Conservation (phyloP, 2,888 invertebrate genomes). For the Odontomyia ornata region DNA sequence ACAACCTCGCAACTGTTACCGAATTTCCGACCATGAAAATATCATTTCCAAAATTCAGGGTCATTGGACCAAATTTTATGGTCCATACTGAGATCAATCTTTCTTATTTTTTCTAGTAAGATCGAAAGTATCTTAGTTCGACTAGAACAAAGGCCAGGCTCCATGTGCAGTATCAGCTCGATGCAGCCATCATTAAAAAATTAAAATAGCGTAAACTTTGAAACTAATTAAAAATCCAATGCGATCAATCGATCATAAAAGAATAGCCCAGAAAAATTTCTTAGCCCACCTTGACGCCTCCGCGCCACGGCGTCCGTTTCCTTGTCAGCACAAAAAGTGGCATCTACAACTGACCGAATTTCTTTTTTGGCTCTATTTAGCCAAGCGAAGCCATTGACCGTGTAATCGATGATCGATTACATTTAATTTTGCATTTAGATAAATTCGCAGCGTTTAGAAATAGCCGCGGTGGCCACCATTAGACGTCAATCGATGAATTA, state of each 20-base stretch:
- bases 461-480: not conserved
- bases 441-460: not conserved
- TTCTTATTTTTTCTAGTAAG: too few relatives aligned
- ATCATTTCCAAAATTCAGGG: too few relatives aligned
- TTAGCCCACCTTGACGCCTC: too few relatives aligned
- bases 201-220: not conserved
- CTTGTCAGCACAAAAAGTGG: constrained; percentile 24
- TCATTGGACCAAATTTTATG: too few relatives aligned
- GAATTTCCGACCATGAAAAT: too few relatives aligned
- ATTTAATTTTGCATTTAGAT: constrained; percentile 19
- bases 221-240: not conserved
- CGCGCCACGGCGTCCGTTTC: too few relatives aligned
- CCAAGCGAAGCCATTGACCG: constrained; percentile 34
- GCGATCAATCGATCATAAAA: not conserved
- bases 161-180: too few relatives aligned
- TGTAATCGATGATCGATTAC: constrained; percentile 41
- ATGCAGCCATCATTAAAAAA: not conserved
- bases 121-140: too few relatives aligned
- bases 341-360: constrained; percentile 41
- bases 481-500: constrained; percentile 31
- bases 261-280: too few relatives aligned
- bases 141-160: too few relatives aligned
- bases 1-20: too few relatives aligned
- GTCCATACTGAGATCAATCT: too few relatives aligned
- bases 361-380: not conserved